Percentiles rank a stretch among this genome's conserved stretches.
These are phyloP conservation scores for Nesogale talazaci DNA, from an alignment of 2,113 vertebrate species.

Conservation along the genomic window DNA sequence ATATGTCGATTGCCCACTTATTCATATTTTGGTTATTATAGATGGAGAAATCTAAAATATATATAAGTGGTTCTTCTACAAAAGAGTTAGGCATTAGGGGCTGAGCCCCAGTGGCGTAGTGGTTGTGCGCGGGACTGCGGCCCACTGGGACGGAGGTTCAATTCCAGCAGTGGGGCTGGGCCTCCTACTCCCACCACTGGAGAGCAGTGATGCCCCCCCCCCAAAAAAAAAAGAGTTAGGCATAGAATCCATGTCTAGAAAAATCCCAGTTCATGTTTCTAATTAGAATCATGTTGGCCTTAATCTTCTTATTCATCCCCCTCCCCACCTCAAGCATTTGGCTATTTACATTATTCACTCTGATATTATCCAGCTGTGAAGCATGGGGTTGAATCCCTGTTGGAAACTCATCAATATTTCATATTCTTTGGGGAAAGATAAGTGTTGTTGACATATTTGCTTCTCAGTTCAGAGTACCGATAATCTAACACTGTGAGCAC, in stretches of 20 bases:
- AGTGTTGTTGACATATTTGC: neutral
- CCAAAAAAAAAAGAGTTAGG: neutral
- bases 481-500: neutral
- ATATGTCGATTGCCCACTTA: neutral
- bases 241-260: neutral
- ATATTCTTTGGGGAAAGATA: conserved; percentile 12
- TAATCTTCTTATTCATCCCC: neutral
- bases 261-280: conserved; percentile 21
- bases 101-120: no score
- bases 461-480: neutral
- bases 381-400: neutral
- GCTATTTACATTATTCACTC: conserved; percentile 40
- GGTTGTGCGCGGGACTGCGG: no score
- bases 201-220: no score
- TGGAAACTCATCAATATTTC: conserved; percentile 45
- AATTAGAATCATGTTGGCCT: conserved; percentile 14
- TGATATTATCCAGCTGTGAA: neutral
- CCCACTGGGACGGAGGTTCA: no score
- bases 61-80: conserved; percentile 35
- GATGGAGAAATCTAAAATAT: neutral
- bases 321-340: neutral
- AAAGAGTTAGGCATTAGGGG: neutral
- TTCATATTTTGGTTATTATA: conserved; percentile 36
- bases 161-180: no score
- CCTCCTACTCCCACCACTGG: no score